Percentiles rank a stretch among this genome's conserved stretches.
phyloP scores from a whole-genome alignment of 2,797 vertebrate species.

The Phalanger gymnotis region DNA sequence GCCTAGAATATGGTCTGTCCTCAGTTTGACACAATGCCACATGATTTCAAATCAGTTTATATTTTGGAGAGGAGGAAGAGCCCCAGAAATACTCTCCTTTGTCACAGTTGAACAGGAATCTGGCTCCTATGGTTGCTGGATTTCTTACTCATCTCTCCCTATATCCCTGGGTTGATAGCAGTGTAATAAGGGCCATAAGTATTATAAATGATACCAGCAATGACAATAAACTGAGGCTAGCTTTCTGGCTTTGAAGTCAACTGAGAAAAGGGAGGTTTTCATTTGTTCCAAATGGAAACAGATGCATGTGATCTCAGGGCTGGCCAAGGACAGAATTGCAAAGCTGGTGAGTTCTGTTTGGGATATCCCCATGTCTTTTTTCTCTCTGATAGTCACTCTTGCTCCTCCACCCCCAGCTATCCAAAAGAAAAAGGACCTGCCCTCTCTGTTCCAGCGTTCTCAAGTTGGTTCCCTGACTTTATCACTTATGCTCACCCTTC shows the following conservation, averaged over 20 bases:
- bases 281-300: conserved; percentile 74
- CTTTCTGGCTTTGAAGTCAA: conserved; percentile 67
- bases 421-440: not conserved
- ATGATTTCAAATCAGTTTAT: not conserved
- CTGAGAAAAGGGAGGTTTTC: conserved; percentile 62
- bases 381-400: not conserved
- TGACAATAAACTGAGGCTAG: conserved; percentile 38
- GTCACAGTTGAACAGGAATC: not conserved
- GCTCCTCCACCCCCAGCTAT: not conserved
- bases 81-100: not conserved
- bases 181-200: conserved; percentile 40
- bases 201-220: conserved; percentile 62
- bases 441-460: not conserved
- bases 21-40: not conserved
- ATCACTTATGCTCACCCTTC: not conserved
- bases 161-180: not conserved
- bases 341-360: not conserved
- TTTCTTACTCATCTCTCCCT: not conserved
- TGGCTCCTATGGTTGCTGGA: conserved; percentile 35
- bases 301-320: conserved; percentile 52
- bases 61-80: not conserved
- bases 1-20: not conserved
- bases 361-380: too few species aligned
- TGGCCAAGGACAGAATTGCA: not conserved
- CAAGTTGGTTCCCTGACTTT: not conserved